Evolutionary conservation across 2,113 vertebrate species (phyloP).

Genomic region (Cricetomys ansorgei): DNA sequence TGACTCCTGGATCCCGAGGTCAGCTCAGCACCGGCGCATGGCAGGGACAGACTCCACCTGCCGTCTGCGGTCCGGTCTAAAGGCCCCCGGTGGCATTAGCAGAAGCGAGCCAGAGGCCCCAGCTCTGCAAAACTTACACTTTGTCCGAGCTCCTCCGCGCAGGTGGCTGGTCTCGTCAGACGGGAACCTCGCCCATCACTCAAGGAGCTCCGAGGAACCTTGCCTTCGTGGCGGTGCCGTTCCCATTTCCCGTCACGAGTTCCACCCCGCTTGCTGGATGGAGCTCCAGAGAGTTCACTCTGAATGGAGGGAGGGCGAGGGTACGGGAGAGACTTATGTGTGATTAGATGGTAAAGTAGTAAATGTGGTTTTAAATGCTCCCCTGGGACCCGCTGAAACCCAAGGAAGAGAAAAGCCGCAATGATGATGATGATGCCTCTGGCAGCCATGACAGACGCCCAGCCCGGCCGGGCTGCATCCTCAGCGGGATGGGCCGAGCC

Average conservation of each 20-base stretch:
- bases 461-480: neutral
- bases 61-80: neutral
- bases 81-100: neutral
- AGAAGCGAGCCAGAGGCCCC: neutral
- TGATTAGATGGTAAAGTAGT: constrained; percentile 80
- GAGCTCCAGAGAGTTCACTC: constrained; percentile 59
- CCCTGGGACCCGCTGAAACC: constrained; percentile 81
- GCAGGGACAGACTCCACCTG: neutral
- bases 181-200: neutral
- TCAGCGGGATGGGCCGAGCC: neutral
- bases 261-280: constrained; percentile 41
- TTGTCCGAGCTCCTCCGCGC: neutral
- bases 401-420: constrained; percentile 80
- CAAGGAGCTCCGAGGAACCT: neutral
- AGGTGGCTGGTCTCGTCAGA: neutral
- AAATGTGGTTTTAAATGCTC: constrained; percentile 83
- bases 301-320: constrained; percentile 55
- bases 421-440: constrained; percentile 68
- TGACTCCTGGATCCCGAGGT: neutral
- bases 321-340: constrained; percentile 75
- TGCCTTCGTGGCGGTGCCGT: constrained; percentile 34
- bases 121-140: constrained; percentile 42
- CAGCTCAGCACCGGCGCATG: neutral
- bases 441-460: neutral
- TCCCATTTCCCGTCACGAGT: constrained; percentile 50